Conservation (phyloP, 2,888 invertebrate genomes). For the Pollenia amentaria region DNA sequence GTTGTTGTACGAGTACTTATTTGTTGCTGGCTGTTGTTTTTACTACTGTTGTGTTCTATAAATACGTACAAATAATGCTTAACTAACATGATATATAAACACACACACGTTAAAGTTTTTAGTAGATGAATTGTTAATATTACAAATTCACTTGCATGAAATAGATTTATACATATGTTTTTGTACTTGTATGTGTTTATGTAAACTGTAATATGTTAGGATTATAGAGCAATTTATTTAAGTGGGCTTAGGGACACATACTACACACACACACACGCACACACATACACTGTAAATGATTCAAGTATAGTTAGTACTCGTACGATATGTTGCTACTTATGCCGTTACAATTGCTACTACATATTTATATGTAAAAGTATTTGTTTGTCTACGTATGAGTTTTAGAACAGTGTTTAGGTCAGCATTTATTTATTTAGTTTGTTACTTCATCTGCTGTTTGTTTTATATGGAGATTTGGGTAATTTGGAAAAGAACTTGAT, state of each 20-base stretch:
- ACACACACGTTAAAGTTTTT: neutral
- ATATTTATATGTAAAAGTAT: conserved; percentile 10
- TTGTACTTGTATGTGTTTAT: conserved; percentile 15
- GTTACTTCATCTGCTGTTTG: conserved; percentile 13
- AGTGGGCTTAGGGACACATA: conserved; percentile 62
- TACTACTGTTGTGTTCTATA: conserved; percentile 64
- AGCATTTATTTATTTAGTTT: conserved; percentile 65
- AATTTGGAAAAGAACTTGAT: neutral
- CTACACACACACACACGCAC: conserved; percentile 4
- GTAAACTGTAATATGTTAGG: conserved; percentile 64
- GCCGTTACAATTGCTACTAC: conserved; percentile 1
- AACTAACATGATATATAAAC: conserved; percentile 50
- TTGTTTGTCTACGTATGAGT: conserved; percentile 3
- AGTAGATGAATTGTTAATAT: conserved; percentile 53
- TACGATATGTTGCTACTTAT: neutral
- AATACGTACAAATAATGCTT: conserved; percentile 72
- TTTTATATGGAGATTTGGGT: conserved; percentile 36
- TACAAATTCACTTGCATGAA: conserved; percentile 7
- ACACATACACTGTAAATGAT: neutral
- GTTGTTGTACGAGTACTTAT: neutral
- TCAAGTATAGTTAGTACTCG: too few relatives aligned
- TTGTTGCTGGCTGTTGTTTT: conserved; percentile 56
- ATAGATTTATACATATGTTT: conserved; percentile 1
- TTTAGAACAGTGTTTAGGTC: conserved; percentile 58
- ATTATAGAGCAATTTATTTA: conserved; percentile 73